Percentiles rank a stretch among this genome's conserved stretches.
Conservation (phyloP, 2,888 invertebrate species). For the Malacosoma neustria region DNA sequence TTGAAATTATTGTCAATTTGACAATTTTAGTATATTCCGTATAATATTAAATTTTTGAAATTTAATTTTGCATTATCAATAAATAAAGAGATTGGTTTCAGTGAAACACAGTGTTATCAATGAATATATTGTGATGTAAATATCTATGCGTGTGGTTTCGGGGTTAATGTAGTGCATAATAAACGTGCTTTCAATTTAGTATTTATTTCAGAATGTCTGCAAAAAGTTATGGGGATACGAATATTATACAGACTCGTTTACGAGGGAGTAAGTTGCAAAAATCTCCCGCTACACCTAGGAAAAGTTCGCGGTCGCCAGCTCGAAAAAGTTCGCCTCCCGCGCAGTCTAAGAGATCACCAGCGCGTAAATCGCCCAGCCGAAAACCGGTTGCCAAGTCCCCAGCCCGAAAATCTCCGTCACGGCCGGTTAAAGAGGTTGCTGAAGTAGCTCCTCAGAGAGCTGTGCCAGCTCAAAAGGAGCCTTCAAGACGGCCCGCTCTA, state of each 20-base stretch:
- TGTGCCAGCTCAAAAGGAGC: constrained; percentile 30
- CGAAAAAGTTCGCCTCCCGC: constrained; percentile 44
- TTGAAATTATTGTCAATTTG: not conserved
- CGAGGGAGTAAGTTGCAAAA: constrained; percentile 19
- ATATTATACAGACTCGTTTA: not conserved
- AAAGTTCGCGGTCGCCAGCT: constrained; percentile 38
- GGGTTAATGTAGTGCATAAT: constrained; percentile 46
- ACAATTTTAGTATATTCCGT: not conserved
- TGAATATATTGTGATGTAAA: constrained; percentile 20
- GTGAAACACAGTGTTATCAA: not conserved
- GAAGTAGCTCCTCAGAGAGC: constrained; percentile 19
- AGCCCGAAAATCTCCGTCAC: constrained; percentile 58
- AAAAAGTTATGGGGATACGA: constrained; percentile 28
- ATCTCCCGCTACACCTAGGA: constrained; percentile 58
- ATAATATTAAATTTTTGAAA: not conserved
- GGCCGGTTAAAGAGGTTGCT: constrained; percentile 35
- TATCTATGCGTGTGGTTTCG: constrained; percentile 48
- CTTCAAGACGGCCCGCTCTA: constrained; percentile 41
- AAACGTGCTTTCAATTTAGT: constrained; percentile 14
- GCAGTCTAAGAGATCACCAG: constrained; percentile 23
- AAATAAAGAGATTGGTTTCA: not conserved
- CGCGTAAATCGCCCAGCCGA: constrained; percentile 66
- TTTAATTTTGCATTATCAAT: not conserved
- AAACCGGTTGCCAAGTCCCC: constrained; percentile 53
- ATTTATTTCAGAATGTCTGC: constrained; percentile 47